Evolutionary conservation across 2,888 invertebrate species (phyloP).

Genomic region (Hesperia comma): DNA sequence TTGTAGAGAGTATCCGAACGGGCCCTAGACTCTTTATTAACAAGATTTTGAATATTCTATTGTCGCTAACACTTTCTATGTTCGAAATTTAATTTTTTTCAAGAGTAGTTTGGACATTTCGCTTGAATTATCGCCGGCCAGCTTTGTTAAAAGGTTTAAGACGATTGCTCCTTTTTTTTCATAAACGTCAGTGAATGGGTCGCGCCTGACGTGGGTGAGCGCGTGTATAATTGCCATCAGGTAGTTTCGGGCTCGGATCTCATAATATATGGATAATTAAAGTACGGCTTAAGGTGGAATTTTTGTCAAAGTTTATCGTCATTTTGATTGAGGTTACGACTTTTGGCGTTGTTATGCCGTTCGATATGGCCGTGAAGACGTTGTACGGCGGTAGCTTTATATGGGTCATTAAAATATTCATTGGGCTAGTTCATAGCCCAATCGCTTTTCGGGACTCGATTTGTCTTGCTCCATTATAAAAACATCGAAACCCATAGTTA

Average conservation of each 20-base stretch:
- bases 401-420: slow-evolving; percentile 60
- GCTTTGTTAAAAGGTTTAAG: slow-evolving; percentile 81
- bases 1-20: slow-evolving; percentile 58
- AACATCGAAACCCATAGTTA: slow-evolving; percentile 67
- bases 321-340: slow-evolving; percentile 83
- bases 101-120: slow-evolving; percentile 79
- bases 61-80: slow-evolving; percentile 83
- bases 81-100: slow-evolving; percentile 73
- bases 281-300: slow-evolving; percentile 81
- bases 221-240: slow-evolving; percentile 82
- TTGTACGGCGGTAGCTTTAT: slow-evolving; percentile 79
- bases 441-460: slow-evolving; percentile 66
- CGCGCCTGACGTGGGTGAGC: slow-evolving; percentile 81
- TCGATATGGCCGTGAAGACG: slow-evolving; percentile 58
- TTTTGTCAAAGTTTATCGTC: slow-evolving; percentile 83
- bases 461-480: slow-evolving; percentile 77
- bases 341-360: slow-evolving; percentile 52
- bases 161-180: slow-evolving; percentile 70
- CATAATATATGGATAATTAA: slow-evolving; percentile 84
- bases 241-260: slow-evolving; percentile 74
- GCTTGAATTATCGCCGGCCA: slow-evolving; percentile 82
- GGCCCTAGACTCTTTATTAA: slow-evolving; percentile 76
- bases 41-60: slow-evolving; percentile 83
- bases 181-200: slow-evolving; percentile 74
- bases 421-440: slow-evolving; percentile 58